Evolutionary conservation across 2,113 vertebrate species (phyloP).

Genomic region (Oreotrochilus melanogaster): DNA sequence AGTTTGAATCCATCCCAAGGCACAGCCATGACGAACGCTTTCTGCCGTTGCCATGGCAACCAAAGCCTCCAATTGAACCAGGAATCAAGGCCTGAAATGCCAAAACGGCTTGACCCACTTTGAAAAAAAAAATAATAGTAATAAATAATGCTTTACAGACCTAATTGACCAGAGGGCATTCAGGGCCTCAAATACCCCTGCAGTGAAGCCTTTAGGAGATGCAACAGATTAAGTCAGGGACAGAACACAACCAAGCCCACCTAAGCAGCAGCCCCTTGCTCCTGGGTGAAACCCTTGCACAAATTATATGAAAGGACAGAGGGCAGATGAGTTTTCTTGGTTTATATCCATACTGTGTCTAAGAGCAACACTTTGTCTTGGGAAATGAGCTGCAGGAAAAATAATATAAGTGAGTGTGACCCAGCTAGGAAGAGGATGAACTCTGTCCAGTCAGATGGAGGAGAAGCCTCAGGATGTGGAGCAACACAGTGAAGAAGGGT

Average conservation of each 20-base stretch:
- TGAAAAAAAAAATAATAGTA: constrained; percentile 52
- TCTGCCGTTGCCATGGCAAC: constrained; percentile 78
- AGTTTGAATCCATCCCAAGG: constrained; percentile 77
- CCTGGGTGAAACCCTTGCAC: background rate
- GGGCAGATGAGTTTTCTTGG: background rate
- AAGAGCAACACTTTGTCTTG: background rate
- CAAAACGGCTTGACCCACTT: constrained; percentile 83
- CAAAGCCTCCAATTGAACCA: constrained; percentile 66
- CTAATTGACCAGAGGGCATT: background rate
- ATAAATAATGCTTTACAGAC: constrained; percentile 52
- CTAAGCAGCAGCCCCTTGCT: constrained; percentile 12
- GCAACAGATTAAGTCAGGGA: background rate
- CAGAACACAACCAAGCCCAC: constrained; percentile 35
- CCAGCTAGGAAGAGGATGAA: background rate
- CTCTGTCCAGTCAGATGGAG: background rate
- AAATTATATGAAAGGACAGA: background rate
- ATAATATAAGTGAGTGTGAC: rapidly evolving
- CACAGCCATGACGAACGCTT: constrained; percentile 78
- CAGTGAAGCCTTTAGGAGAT: background rate
- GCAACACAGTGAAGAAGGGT: rapidly evolving
- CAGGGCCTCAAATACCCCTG: background rate
- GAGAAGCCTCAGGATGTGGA: background rate
- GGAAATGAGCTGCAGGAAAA: background rate
- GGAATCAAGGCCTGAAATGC: constrained; percentile 75
- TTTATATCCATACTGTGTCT: background rate